Evolutionary conservation across 2,797 vertebrate genomes (phyloP).

Genomic region (Falco columbarius): DNA sequence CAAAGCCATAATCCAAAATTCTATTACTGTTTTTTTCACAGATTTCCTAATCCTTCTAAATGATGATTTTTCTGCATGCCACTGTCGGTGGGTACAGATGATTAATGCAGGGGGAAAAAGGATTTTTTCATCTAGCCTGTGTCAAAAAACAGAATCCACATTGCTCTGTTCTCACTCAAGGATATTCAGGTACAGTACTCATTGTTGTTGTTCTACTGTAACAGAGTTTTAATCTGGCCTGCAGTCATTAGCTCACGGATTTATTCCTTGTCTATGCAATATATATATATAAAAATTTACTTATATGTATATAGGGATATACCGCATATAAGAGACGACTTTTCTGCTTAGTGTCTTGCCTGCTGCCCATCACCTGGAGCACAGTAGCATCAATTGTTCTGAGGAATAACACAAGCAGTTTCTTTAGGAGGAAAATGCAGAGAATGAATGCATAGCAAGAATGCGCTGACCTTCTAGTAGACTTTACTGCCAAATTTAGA

Average conservation of each 20-base stretch:
- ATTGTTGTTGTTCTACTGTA: neutral
- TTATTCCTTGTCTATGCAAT: neutral
- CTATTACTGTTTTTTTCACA: neutral
- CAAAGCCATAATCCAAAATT: neutral
- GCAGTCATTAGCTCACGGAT: neutral
- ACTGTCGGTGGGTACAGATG: neutral
- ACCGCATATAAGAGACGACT: neutral
- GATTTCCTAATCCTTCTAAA: neutral
- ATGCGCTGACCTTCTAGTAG: neutral
- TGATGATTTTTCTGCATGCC: neutral
- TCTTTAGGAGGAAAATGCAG: neutral
- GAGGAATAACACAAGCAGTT: neutral
- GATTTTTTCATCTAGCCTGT: neutral
- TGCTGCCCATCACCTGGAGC: neutral
- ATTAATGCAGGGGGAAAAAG: neutral
- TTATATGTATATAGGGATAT: neutral
- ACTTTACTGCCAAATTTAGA: slow-evolving; percentile 14
- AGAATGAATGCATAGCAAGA: neutral
- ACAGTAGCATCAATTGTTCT: neutral
- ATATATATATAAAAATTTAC: neutral
- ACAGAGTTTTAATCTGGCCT: neutral
- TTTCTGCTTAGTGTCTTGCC: neutral
- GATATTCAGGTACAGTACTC: neutral
- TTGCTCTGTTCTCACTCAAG: neutral
- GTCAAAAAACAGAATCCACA: neutral